Evolutionary conservation across 2,113 vertebrate species (phyloP).

Genomic region (Ciconia boyciana): DNA sequence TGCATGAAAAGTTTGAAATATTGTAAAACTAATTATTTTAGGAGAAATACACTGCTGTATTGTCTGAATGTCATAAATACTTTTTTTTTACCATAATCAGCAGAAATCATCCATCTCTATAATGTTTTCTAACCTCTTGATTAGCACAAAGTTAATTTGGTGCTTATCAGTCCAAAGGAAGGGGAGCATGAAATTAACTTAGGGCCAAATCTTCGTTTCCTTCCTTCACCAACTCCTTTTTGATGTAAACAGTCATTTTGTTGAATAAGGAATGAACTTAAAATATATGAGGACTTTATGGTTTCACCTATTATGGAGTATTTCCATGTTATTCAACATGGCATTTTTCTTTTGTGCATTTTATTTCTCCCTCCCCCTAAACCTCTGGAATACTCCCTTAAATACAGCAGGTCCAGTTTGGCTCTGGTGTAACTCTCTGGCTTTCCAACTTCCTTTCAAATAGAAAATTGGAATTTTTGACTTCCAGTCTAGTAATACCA

Average conservation of each 20-base stretch:
- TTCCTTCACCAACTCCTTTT: not conserved
- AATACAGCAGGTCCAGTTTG: not conserved
- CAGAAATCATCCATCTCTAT: conserved; percentile 1
- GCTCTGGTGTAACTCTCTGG: not conserved
- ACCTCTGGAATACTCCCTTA: not conserved
- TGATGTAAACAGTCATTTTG: not conserved
- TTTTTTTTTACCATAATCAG: not conserved
- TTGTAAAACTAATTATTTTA: not conserved
- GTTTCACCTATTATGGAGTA: not conserved
- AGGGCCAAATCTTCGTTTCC: not conserved
- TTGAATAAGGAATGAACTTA: not conserved
- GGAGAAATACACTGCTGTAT: not conserved
- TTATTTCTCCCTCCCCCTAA: not conserved
- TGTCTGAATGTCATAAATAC: not conserved
- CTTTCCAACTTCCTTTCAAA: not conserved
- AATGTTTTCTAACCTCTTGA: not conserved
- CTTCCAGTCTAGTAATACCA: not conserved
- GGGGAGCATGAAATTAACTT: conserved; percentile 36
- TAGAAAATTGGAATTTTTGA: not conserved
- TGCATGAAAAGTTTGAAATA: not conserved
- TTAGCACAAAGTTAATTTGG: conserved; percentile 34
- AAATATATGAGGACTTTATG: not conserved
- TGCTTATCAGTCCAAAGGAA: conserved; percentile 15
- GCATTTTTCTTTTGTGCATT: not conserved
- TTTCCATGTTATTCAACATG: not conserved